Percentiles rank a stretch among this genome's conserved stretches.
Conservation (phyloP, 2,797 vertebrate genomes). For the Lepus townsendii region DNA sequence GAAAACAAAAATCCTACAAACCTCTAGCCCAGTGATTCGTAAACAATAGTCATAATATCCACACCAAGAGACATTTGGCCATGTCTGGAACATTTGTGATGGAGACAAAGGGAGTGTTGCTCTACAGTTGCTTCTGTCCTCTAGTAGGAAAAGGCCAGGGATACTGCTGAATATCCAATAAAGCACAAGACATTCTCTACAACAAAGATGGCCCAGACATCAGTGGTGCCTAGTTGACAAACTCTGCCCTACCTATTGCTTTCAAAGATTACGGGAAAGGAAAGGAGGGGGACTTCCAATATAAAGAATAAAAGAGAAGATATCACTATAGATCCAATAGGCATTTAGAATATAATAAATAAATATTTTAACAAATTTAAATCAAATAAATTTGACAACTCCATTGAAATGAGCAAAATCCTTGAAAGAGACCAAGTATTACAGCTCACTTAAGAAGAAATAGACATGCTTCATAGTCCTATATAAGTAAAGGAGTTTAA, state of each 20-base stretch:
- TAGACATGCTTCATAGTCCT: background rate
- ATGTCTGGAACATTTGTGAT: background rate
- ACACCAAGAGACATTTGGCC: background rate
- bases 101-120: background rate
- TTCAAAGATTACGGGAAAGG: background rate
- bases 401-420: background rate
- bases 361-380: slow-evolving; percentile 17
- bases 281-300: background rate
- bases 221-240: background rate
- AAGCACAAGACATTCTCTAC: background rate
- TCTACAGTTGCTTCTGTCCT: background rate
- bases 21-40: background rate
- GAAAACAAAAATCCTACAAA: background rate
- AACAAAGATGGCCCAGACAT: background rate
- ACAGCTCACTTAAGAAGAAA: background rate
- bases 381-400: background rate
- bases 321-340: background rate
- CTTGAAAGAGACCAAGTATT: background rate
- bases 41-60: background rate
- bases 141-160: background rate
- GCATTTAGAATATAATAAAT: background rate
- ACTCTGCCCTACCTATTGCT: background rate
- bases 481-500: slow-evolving; percentile 6
- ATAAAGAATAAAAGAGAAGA: background rate
- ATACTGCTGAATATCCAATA: background rate